Percentiles rank a stretch among this genome's conserved stretches.
Evolutionary conservation across 2,113 vertebrate genomes (phyloP).

Genomic region (Polyodon spathula): DNA sequence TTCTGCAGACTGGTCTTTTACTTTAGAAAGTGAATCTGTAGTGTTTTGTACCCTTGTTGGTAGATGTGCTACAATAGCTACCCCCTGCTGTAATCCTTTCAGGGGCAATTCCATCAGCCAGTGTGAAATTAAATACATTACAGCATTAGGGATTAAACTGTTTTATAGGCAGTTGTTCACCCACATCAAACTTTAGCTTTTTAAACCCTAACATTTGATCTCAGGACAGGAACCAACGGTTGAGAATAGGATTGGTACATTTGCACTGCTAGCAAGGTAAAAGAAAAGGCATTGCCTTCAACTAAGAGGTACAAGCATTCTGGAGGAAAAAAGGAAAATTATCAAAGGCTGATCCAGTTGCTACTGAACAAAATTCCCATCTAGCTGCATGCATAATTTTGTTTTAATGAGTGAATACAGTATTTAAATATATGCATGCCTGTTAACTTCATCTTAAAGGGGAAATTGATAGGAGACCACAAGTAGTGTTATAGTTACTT

Average conservation of each 20-base stretch:
- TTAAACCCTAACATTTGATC: constrained; percentile 87
- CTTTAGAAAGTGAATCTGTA: constrained; percentile 30
- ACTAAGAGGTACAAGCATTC: constrained; percentile 27
- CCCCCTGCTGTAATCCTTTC: constrained; percentile 63
- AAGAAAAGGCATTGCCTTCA: constrained; percentile 26
- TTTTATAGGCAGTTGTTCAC: constrained; percentile 93
- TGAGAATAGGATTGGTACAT: constrained; percentile 46
- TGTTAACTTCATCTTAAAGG: too few species aligned
- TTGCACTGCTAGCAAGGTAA: constrained; percentile 40
- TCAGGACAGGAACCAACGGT: constrained; percentile 62
- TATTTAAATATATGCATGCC: too few species aligned
- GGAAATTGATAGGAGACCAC: too few species aligned
- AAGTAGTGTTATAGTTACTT: too few species aligned
- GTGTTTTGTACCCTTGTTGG: constrained; percentile 56
- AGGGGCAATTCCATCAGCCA: constrained; percentile 76
- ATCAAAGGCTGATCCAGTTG: constrained; percentile 8
- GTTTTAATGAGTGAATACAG: too few species aligned
- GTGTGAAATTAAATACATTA: constrained; percentile 97
- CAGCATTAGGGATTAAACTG: constrained; percentile 77
- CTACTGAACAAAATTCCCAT: too few species aligned
- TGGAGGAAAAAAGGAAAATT: constrained; percentile 12
- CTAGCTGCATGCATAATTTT: too few species aligned
- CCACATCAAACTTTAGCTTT: constrained; percentile 86
- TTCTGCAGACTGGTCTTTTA: background rate
- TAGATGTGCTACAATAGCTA: constrained; percentile 52